These are phyloP conservation scores for Zosterops pallidus DNA, from an alignment of 2,113 vertebrate genomes.

Conservation along the genomic window DNA sequence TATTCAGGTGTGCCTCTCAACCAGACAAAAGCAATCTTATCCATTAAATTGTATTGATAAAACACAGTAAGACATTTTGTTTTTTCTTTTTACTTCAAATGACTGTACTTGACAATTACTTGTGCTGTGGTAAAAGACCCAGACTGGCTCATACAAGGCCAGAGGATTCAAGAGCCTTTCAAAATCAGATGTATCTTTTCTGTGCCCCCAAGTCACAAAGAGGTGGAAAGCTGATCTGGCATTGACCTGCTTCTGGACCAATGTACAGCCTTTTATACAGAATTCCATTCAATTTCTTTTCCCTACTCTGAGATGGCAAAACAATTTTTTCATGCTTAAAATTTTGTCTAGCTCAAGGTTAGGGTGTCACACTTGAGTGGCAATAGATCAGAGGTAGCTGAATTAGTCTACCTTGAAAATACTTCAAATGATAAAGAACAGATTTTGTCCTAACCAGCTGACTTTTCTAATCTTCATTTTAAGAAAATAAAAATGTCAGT, in stretches of 20 bases:
- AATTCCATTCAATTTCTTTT: slow-evolving; percentile 36
- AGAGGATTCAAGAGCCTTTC: background rate
- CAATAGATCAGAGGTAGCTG: background rate
- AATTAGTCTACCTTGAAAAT: background rate
- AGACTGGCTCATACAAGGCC: background rate
- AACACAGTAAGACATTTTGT: background rate
- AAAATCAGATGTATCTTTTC: background rate
- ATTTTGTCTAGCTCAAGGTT: background rate
- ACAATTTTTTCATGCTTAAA: background rate
- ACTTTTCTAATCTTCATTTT: background rate
- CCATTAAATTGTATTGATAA: background rate
- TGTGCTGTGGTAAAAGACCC: background rate
- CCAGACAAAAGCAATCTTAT: slow-evolving; percentile 26
- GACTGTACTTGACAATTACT: background rate
- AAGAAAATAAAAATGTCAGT: background rate
- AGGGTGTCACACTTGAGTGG: background rate
- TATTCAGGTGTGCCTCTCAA: background rate
- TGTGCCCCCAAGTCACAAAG: background rate
- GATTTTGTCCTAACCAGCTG: background rate
- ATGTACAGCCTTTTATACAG: background rate
- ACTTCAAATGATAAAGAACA: background rate
- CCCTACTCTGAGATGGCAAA: background rate
- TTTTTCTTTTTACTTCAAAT: background rate
- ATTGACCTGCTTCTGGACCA: slow-evolving; percentile 32
- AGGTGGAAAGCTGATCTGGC: background rate